These are phyloP conservation scores for Otocyon megalotis DNA, from an alignment of 2,113 vertebrate genomes.

Conservation along the genomic window DNA sequence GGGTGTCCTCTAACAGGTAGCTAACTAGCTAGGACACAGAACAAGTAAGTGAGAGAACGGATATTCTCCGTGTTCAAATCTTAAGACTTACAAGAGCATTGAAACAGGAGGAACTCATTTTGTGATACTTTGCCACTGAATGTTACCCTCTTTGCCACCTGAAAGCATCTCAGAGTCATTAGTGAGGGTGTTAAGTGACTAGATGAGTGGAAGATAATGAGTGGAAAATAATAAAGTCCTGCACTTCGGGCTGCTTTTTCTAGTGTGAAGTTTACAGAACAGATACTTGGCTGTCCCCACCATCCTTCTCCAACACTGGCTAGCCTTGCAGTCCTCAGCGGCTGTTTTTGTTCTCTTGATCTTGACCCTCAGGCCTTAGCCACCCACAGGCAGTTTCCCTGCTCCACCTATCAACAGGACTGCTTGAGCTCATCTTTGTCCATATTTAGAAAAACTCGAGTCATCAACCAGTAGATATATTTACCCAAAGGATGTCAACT, in stretches of 20 bases:
- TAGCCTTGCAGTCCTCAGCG: not conserved
- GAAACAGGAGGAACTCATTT: not conserved
- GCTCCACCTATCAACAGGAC: not conserved
- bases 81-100: not conserved
- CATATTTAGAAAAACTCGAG: not conserved
- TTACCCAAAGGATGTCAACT: not conserved
- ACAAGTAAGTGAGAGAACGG: not conserved
- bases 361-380: not conserved
- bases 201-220: not conserved
- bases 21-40: not conserved
- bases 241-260: not conserved
- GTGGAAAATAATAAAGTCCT: not conserved
- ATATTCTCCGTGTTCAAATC: not conserved
- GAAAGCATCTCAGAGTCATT: not conserved
- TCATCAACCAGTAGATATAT: not conserved
- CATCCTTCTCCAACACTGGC: not conserved
- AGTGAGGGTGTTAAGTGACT: not conserved
- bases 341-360: not conserved
- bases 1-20: not conserved
- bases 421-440: not conserved
- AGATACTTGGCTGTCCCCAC: not conserved
- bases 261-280: not conserved
- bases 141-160: not conserved
- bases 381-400: not conserved
- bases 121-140: not conserved